Percentiles rank a stretch among this genome's conserved stretches.
Conservation (phyloP, 37 sponge, comb jelly and placozoan species). For the Spongilla lacustris region DNA sequence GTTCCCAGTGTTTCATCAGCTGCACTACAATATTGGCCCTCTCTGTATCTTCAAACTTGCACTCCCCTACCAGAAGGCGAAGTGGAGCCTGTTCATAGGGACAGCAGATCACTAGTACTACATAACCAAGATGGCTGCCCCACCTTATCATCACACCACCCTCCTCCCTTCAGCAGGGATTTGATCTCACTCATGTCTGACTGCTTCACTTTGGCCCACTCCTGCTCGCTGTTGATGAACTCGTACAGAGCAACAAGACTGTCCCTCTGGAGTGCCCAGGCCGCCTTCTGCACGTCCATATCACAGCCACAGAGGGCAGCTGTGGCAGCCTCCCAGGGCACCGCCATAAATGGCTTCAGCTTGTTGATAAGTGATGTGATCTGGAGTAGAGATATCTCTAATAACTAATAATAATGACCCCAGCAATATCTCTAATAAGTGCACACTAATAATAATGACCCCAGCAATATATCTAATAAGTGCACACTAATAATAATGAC, state of each 20-base stretch:
- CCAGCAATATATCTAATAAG: too few relatives aligned
- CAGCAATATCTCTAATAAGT: too few relatives aligned
- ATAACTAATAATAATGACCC: too few relatives aligned
- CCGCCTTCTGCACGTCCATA: conserved; percentile 62
- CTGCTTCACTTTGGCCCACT: conserved; percentile 39
- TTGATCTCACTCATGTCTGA: conserved; percentile 50
- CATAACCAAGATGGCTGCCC: not conserved
- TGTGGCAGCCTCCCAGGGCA: conserved; percentile 46
- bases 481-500: too few relatives aligned
- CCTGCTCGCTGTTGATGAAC: conserved; percentile 51
- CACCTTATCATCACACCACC: not conserved
- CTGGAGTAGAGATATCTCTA: not conserved
- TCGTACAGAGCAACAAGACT: conserved; percentile 49
- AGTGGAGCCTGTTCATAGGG: conserved; percentile 25
- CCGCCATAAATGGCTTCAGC: not conserved
- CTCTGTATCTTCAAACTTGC: conserved; percentile 23
- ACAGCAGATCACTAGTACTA: not conserved
- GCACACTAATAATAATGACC: too few relatives aligned
- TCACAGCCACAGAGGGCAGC: conserved; percentile 37
- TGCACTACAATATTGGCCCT: conserved; percentile 58
- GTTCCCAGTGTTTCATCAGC: conserved; percentile 46
- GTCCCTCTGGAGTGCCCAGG: conserved; percentile 45
- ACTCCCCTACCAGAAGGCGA: conserved; percentile 78
- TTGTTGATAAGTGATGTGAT: conserved; percentile 3
- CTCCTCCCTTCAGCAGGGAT: conserved; percentile 17